Conservation (phyloP, 1,140 invertebrate species). For the Pantala flavescens region DNA sequence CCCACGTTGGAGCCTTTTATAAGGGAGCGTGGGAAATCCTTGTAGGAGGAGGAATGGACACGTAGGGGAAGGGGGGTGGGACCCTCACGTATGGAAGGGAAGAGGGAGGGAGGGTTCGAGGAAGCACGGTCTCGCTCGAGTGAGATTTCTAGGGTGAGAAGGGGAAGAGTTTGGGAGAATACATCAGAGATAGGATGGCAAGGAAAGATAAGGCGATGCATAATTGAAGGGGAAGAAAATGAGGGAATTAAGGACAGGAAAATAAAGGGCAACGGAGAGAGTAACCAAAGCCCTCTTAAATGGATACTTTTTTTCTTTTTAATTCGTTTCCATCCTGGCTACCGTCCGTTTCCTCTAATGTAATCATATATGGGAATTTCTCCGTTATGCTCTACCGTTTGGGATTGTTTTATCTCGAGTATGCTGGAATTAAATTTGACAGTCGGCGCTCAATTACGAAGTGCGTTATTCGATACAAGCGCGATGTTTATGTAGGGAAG, state of each 20-base stretch:
- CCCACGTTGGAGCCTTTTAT: not conserved
- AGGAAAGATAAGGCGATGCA: not conserved
- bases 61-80: not conserved
- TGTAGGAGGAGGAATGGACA: not conserved
- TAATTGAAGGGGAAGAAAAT: constrained; percentile 1
- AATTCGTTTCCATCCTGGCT: too few species aligned
- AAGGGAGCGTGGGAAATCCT: not conserved
- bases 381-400: too few species aligned
- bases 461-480: too few species aligned
- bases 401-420: too few species aligned
- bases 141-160: not conserved
- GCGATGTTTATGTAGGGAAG: too few species aligned
- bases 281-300: too few species aligned
- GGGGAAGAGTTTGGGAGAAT: not conserved
- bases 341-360: too few species aligned
- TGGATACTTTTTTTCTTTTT: too few species aligned
- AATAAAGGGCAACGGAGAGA: not conserved
- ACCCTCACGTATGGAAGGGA: not conserved
- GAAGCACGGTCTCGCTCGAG: not conserved
- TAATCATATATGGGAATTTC: too few species aligned
- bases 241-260: not conserved
- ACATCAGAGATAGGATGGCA: not conserved
- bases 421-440: too few species aligned
- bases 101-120: not conserved
- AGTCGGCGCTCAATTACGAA: too few species aligned